Percentiles rank a stretch among this genome's conserved stretches.
These are phyloP conservation scores for Corbicula japonica DNA, from an alignment of 2,888 invertebrate genomes.

Conservation along the genomic window DNA sequence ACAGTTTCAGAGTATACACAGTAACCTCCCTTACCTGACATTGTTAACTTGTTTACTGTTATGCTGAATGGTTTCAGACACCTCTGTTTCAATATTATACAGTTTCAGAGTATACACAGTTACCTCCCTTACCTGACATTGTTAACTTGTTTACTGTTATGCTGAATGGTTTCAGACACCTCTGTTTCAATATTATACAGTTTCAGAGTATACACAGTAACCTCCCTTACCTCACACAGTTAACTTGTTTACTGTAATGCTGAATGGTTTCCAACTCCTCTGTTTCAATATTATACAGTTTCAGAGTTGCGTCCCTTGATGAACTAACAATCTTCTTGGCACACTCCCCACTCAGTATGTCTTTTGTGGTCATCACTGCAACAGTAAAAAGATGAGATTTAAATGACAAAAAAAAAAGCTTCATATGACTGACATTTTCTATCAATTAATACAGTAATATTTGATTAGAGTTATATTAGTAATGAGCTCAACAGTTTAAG, in stretches of 20 bases:
- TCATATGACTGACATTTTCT: too few relatives aligned
- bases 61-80: constrained; percentile 44
- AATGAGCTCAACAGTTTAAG: too few relatives aligned
- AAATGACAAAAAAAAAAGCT: too few relatives aligned
- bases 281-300: constrained; percentile 46
- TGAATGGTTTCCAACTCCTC: constrained; percentile 44
- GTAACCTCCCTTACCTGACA: constrained; percentile 26
- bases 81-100: constrained; percentile 9
- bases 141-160: constrained; percentile 5
- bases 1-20: background rate
- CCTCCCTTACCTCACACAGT: constrained; percentile 62
- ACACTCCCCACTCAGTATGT: constrained; percentile 37
- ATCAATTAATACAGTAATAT: too few relatives aligned
- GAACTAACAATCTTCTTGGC: constrained; percentile 49
- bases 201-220: background rate
- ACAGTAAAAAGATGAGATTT: background rate
- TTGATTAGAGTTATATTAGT: too few relatives aligned
- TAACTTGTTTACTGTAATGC: constrained; percentile 61
- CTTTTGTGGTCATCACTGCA: constrained; percentile 45
- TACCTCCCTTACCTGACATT: constrained; percentile 21
- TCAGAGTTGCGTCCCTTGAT: constrained; percentile 57
- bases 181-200: background rate
- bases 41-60: constrained; percentile 29
- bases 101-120: background rate
- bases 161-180: background rate